Evolutionary conservation across 1,140 invertebrate species (phyloP), one percentile per base, ranked within the genome.

Genomic region (Bombus picipes): DNA sequence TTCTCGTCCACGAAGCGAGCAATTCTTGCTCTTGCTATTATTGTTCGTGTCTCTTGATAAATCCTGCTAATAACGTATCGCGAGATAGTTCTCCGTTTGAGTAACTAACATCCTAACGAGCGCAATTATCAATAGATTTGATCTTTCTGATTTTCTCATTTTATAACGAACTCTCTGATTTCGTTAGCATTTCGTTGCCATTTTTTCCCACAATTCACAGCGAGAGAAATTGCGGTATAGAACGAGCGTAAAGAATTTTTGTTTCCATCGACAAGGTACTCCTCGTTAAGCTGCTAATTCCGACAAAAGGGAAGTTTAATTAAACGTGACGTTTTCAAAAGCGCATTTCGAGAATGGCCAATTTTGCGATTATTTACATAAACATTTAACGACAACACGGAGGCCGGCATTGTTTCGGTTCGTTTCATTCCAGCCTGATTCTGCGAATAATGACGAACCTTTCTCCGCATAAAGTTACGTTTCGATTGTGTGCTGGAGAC

Each of bases 361-460:
- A 57, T 59, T 43, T 34, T 13, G 39, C 34, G 34, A 10, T 32
- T 79, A 62, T 79, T 79, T 79, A 74, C n/a, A 39, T 32, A 37
- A 59, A 59, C 80, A 74, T n/a, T 43, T 43, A 71, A 47, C 41
- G 78, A 71, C 41, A 80, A 80, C 74, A 37, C 8, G 32, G 25
- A 47, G 43, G 66, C 65, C 15, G 4, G 28, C 12, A 12, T 71
- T 12, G 39, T 25, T 6, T 2, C 12, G 72, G n/a, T 25, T 43
- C 41, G 22, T 66, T 73, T 73, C 41, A 32, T 73, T 73, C 39
- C n/a, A 18, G 6, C 1, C 3, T 25, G 32, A 18, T 15, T 34
- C 47, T 25, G 25, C 37, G 5, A 28, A 62, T 43, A 39, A 73
- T 43, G 43, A 8, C 65, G 12, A 18, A 13, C 18, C 34, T 53